Evolutionary conservation across 2,888 invertebrate species (phyloP).

Genomic region (Athalia cordata): DNA sequence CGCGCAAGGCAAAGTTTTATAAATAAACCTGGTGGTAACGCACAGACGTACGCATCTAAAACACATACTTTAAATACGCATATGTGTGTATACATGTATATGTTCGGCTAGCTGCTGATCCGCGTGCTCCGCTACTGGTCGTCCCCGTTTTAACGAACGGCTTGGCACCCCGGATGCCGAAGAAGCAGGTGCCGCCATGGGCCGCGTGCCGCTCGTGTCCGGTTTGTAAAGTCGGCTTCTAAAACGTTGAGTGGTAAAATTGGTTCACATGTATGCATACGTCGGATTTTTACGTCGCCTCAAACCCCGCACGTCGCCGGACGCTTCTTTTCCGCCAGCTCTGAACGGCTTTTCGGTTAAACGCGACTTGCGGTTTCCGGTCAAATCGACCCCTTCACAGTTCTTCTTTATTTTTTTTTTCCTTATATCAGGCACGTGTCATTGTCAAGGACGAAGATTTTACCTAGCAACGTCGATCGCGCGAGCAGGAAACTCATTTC

Average conservation of each 20-base stretch:
- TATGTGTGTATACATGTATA: no score
- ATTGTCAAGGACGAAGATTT: neutral
- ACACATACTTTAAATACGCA: no score
- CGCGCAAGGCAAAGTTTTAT: slow-evolving; percentile 18
- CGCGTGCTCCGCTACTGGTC: neutral
- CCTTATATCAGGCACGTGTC: neutral
- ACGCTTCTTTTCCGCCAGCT: neutral
- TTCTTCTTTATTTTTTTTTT: neutral
- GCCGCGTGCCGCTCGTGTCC: slow-evolving; percentile 4
- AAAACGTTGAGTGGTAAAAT: neutral
- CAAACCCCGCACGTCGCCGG: slow-evolving; percentile 1
- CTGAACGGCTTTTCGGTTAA: neutral
- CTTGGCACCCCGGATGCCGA: slow-evolving; percentile 38
- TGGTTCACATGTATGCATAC: slow-evolving; percentile 7
- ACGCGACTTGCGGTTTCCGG: slow-evolving; percentile 15
- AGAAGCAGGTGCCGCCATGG: slow-evolving; percentile 32
- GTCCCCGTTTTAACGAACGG: slow-evolving; percentile 38
- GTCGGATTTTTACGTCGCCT: neutral
- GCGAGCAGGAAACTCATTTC: no score
- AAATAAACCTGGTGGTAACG: slow-evolving; percentile 8
- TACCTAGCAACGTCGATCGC: neutral
- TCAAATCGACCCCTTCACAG: neutral
- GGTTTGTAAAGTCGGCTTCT: neutral
- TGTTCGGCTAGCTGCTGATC: no score
- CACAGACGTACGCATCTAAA: no score